A percentile compares a stretch with the other conserved stretches of the same genome.
These are phyloP conservation scores for Oscheius sp. DNA, from an alignment of 2,888 invertebrate species.

Conservation along the genomic window DNA sequence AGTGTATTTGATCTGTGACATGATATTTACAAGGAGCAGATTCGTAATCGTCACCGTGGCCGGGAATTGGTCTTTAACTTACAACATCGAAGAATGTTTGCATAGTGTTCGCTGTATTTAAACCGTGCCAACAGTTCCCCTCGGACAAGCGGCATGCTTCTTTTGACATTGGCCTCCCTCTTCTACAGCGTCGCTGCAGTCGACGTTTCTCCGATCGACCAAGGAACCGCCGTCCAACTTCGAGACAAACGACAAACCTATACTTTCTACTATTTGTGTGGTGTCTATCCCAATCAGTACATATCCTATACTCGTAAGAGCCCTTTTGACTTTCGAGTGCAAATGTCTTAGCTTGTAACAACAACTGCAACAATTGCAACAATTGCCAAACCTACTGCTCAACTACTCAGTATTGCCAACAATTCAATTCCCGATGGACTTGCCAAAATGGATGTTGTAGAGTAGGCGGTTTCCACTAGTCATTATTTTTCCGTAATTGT, in stretches of 20 bases:
- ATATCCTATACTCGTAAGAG: constrained; percentile 46
- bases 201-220: constrained; percentile 5
- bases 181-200: constrained; percentile 11
- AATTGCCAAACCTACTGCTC: constrained; percentile 37
- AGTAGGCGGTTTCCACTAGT: constrained; percentile 17
- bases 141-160: constrained; percentile 17
- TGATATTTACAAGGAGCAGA: constrained; percentile 5
- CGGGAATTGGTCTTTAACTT: constrained; percentile 31
- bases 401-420: constrained; percentile 48
- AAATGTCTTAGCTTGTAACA: constrained; percentile 44
- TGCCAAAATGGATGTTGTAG: constrained; percentile 51
- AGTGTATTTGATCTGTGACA: constrained; percentile 23
- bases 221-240: constrained; percentile 7
- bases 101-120: constrained; percentile 31
- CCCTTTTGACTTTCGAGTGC: not conserved
- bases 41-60: constrained; percentile 20
- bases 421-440: constrained; percentile 47
- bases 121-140: constrained; percentile 17
- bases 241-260: constrained; percentile 22
- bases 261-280: constrained; percentile 49
- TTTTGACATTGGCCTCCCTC: constrained; percentile 9
- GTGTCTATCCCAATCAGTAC: constrained; percentile 51
- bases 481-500: not conserved
- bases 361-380: constrained; percentile 46
- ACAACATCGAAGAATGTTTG: constrained; percentile 25